A percentile compares a stretch with the other conserved stretches of the same genome.
phyloP scores from a whole-genome alignment of 1,140 invertebrate species.

The Drosophila jambulina region DNA sequence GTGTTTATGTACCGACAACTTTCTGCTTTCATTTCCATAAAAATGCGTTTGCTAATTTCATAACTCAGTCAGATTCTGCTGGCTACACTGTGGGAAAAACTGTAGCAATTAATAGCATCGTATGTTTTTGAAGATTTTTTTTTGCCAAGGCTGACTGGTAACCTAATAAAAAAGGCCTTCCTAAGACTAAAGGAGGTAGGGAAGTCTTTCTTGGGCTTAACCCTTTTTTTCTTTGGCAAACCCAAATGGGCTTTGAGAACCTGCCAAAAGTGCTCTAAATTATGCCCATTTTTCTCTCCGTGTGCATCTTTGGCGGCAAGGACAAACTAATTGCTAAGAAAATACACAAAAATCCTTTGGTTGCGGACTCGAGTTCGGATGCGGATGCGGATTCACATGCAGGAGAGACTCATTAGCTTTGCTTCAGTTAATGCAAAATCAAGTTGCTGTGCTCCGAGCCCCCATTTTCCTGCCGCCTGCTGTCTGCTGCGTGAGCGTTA shows the following conservation, averaged over 20 bases:
- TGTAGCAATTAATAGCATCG: not conserved
- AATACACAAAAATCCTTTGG: constrained; percentile 51
- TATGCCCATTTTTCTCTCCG: not conserved
- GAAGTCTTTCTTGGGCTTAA: no score
- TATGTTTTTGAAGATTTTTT: no score
- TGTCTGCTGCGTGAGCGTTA: constrained; percentile 68
- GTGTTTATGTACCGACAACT: constrained; percentile 58
- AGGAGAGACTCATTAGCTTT: constrained; percentile 75
- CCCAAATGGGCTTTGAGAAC: not conserved
- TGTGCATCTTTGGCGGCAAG: constrained; percentile 1
- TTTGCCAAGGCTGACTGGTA: no score
- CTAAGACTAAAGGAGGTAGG: no score
- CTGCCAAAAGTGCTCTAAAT: not conserved
- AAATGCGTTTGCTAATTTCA: constrained; percentile 81
- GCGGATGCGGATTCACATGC: constrained; percentile 51
- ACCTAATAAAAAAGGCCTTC: no score
- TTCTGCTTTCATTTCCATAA: constrained; percentile 71
- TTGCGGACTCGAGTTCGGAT: constrained; percentile 27
- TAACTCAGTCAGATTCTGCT: constrained; percentile 46
- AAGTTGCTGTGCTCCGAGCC: constrained; percentile 31
- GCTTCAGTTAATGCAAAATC: constrained; percentile 73
- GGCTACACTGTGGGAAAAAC: not conserved
- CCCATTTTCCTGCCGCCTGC: constrained; percentile 16
- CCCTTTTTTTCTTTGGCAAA: not conserved
- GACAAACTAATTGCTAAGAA: constrained; percentile 80